Conservation (phyloP, 64 coral and sea anemone species). For the Actinia equina region DNA sequence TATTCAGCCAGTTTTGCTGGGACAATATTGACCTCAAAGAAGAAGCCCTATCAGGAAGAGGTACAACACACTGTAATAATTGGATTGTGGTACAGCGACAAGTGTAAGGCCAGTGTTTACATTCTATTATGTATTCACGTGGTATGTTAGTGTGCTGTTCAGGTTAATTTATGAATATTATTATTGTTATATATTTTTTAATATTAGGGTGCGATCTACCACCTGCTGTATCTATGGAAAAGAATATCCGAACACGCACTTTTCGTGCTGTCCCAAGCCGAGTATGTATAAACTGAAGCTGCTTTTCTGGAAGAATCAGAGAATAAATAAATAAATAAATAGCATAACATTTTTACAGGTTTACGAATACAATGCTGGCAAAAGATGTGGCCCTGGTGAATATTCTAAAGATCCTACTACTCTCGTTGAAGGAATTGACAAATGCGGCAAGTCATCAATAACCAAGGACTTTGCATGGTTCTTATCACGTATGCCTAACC, state of each 20-base stretch:
- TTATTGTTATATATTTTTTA: no score
- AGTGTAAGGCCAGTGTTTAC: neutral
- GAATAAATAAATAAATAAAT: neutral
- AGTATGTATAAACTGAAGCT: neutral
- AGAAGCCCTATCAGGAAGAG: constrained; percentile 46
- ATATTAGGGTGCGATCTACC: constrained; percentile 4
- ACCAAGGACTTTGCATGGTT: constrained; percentile 11
- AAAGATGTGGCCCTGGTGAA: constrained; percentile 8
- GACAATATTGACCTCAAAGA: constrained; percentile 48
- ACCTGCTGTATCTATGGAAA: neutral
- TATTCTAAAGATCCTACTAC: neutral
- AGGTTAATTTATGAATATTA: neutral
- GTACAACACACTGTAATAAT: constrained; percentile 56
- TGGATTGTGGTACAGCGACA: constrained; percentile 22
- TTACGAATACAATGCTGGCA: constrained; percentile 20
- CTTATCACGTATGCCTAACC: neutral
- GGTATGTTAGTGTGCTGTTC: no score
- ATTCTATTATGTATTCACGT: no score
- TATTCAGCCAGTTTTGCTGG: constrained; percentile 52
- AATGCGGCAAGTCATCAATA: neutral
- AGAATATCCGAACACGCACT: neutral
- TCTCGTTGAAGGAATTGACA: neutral
- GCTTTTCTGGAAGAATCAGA: neutral
- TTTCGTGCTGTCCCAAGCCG: neutral
- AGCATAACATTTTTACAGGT: neutral